Evolutionary conservation across 2,113 vertebrate genomes (phyloP), one percentile per base, ranked within the genome.

Genomic region (Sus scrofa): DNA sequence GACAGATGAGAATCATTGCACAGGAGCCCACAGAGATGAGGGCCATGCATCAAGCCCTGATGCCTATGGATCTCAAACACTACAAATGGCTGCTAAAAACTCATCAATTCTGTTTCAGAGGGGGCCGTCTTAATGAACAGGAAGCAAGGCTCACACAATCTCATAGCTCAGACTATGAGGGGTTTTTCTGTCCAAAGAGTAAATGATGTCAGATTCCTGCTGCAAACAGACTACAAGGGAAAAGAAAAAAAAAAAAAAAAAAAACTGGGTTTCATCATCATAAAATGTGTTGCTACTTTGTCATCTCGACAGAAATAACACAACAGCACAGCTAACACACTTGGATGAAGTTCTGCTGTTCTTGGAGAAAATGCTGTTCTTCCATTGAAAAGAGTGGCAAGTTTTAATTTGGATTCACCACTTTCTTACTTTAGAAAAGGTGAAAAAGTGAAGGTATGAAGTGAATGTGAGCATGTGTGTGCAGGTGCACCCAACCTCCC

Each of bases 1-100:
- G 97, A 98, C 96, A 94, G 96, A 98, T 97, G 97, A 96, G 97
- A 96, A 90, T 96, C 89, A 94, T 95, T 92, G 97, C 87, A 3
- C 89, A 81, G 71, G 79, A 94, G 70, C 74, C 83, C 89, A 89
- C 44, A 2, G 83, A 97, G 97, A 96, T 95, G 95, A 97, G 97
- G 86, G 92, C 56, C 94, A 97, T 97, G 94, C 94, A 98, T 98
- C 97, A 98, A 97, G 70, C 70, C 78, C 79, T 90, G 92, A 95
- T 96, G 94, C 92, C 95, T 95, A 74, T 94, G 95, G 95, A 96
- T 95, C 74, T 67, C 95, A 89, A 93, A 85, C 26, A 60, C 95
- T 93, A 89, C 37, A n/a, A 95, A 92, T 70, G 94, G 89, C 79
- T 7, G 2, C 91, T 93, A 83, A 95, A 83, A 95, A 79, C 74